Conservation (phyloP, 2,113 vertebrate species). For the Mesitornis unicolor region DNA sequence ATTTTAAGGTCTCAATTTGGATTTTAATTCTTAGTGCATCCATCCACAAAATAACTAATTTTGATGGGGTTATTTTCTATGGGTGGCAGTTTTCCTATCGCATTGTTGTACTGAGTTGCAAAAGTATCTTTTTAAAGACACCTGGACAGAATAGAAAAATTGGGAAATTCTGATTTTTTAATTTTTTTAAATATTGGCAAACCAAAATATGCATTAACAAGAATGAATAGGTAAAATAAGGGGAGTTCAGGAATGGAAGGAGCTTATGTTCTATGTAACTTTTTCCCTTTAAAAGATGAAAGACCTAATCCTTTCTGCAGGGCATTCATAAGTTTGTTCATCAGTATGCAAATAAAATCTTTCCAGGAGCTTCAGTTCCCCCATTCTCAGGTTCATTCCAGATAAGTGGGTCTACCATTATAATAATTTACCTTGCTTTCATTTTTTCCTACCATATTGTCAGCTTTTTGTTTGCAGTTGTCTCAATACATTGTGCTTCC, state of each 20-base stretch:
- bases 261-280: neutral
- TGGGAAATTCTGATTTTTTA: neutral
- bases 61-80: neutral
- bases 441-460: neutral
- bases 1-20: neutral
- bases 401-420: neutral
- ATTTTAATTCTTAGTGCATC: neutral
- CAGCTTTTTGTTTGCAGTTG: neutral
- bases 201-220: neutral
- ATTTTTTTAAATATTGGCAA: neutral
- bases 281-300: neutral
- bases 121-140: neutral
- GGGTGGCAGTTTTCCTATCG: neutral
- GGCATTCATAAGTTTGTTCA: fast-evolving
- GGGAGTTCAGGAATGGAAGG: neutral
- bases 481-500: neutral
- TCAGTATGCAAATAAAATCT: neutral
- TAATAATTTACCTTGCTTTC: neutral
- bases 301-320: neutral
- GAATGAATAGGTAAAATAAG: neutral
- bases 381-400: neutral
- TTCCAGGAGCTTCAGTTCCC: neutral
- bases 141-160: neutral
- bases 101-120: neutral
- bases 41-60: neutral